A percentile compares a stretch with the other conserved stretches of the same genome.
Conservation (phyloP, 2,888 invertebrate genomes). For the Drosophila paranaensis region DNA sequence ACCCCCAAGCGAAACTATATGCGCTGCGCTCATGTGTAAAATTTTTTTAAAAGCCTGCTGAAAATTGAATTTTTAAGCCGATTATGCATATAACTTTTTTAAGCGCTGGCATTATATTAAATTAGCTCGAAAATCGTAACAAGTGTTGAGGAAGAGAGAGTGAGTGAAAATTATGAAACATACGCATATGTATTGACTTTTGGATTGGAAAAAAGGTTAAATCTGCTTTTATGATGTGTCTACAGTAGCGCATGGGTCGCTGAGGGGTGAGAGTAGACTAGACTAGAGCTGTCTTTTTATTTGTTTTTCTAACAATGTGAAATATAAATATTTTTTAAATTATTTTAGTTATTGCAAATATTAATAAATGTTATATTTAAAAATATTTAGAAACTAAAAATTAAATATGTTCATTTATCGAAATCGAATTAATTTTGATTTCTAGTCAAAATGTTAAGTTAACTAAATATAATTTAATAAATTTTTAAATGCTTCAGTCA, state of each 20-base stretch:
- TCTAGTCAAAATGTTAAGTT: too few relatives aligned
- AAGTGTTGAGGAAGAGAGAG: slow-evolving; percentile 60
- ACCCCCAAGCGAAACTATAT: slow-evolving; percentile 61
- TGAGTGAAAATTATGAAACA: slow-evolving; percentile 24
- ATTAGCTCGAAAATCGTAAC: slow-evolving; percentile 77
- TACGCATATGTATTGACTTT: slow-evolving; percentile 63
- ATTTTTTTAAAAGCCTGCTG: slow-evolving; percentile 63
- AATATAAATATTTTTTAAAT: too few relatives aligned
- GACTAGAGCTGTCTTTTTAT: background rate
- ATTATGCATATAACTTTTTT: slow-evolving; percentile 56
- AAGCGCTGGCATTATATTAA: slow-evolving; percentile 43
- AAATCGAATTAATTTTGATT: too few relatives aligned
- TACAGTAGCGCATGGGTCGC: background rate
- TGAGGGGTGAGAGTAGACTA: background rate
- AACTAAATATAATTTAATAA: too few relatives aligned
- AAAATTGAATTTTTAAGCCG: slow-evolving; percentile 71
- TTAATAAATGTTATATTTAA: too few relatives aligned
- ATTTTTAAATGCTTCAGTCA: too few relatives aligned
- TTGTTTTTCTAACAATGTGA: too few relatives aligned
- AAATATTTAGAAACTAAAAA: too few relatives aligned
- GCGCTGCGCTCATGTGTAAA: slow-evolving; percentile 70
- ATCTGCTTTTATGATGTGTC: slow-evolving; percentile 24
- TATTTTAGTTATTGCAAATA: too few relatives aligned
- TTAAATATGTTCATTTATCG: too few relatives aligned
- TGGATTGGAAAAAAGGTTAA: slow-evolving; percentile 36